phyloP scores from a whole-genome alignment of 2,797 vertebrate species.

The Sebastes baramenuke region DNA sequence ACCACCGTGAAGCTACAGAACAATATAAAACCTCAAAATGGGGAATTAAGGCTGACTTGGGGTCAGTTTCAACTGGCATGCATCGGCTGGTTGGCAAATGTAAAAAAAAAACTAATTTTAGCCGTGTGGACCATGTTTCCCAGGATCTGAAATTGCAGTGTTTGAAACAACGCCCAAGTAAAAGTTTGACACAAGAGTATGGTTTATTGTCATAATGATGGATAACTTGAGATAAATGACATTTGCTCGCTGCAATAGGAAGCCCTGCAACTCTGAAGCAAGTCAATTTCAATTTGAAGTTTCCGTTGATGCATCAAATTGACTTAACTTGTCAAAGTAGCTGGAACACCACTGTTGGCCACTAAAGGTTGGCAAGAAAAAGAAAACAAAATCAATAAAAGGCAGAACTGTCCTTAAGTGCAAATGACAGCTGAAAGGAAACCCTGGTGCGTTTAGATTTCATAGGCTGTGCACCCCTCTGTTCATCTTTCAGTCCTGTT shows the following conservation, averaged over 20 bases:
- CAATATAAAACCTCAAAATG: too few species aligned
- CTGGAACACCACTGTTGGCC: conserved; percentile 21
- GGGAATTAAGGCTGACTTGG: neutral
- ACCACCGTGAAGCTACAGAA: too few species aligned
- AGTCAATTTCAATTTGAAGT: conserved; percentile 42
- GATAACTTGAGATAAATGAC: conserved; percentile 14
- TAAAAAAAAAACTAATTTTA: neutral
- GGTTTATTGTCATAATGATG: conserved; percentile 43
- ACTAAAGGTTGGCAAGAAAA: conserved; percentile 20
- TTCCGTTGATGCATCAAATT: conserved; percentile 47
- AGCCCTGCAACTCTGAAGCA: conserved; percentile 7
- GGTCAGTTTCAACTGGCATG: neutral
- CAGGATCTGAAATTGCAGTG: neutral
- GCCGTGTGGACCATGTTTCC: neutral
- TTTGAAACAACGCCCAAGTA: neutral
- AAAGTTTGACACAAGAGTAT: conserved; percentile 6
- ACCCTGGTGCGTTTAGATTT: conserved; percentile 37
- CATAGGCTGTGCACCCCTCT: conserved; percentile 18
- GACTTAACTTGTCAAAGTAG: conserved; percentile 35
- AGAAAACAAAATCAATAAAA: conserved; percentile 31
- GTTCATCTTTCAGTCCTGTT: conserved; percentile 33
- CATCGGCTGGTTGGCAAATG: conserved; percentile 17
- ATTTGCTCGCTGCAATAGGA: conserved; percentile 22
- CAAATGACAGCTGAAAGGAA: conserved; percentile 52
- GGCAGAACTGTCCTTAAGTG: conserved; percentile 37